Percentiles rank a stretch among this genome's conserved stretches.
These are phyloP conservation scores for Abramis brama DNA, from an alignment of 2,113 vertebrate species.

Conservation along the genomic window DNA sequence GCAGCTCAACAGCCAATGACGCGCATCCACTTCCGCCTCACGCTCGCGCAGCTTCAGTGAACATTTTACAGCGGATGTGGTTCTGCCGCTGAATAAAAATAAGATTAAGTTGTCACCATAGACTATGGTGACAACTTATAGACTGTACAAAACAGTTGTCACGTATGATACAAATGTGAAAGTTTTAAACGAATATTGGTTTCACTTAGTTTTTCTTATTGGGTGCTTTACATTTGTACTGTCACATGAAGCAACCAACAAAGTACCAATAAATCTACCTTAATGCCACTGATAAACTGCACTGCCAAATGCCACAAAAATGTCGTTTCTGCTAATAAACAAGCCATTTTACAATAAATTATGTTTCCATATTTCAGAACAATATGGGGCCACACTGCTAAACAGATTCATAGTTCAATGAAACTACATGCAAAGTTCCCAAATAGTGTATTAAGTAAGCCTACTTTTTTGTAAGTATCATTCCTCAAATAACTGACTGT, in stretches of 20 bases:
- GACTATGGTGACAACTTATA: too few relatives aligned
- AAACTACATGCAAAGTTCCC: neutral
- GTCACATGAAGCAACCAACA: neutral
- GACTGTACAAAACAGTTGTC: neutral
- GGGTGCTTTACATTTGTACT: neutral
- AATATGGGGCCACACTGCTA: neutral
- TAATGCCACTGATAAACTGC: neutral
- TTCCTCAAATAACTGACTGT: neutral
- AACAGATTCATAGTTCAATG: neutral
- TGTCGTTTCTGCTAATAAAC: neutral
- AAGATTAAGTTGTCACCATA: neutral
- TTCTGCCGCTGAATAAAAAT: neutral
- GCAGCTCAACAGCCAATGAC: slow-evolving; percentile 9
- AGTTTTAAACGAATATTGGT: neutral
- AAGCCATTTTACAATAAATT: neutral
- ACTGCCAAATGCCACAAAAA: neutral
- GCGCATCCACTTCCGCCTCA: slow-evolving; percentile 14
- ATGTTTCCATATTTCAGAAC: neutral
- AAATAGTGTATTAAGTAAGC: neutral
- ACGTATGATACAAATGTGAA: neutral
- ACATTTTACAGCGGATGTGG: neutral
- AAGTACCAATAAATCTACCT: neutral
- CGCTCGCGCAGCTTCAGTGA: neutral
- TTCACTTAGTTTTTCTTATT: neutral
- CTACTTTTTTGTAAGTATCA: neutral